Conservation (phyloP, 2,888 invertebrate species). For the Miltochrista miniata region DNA sequence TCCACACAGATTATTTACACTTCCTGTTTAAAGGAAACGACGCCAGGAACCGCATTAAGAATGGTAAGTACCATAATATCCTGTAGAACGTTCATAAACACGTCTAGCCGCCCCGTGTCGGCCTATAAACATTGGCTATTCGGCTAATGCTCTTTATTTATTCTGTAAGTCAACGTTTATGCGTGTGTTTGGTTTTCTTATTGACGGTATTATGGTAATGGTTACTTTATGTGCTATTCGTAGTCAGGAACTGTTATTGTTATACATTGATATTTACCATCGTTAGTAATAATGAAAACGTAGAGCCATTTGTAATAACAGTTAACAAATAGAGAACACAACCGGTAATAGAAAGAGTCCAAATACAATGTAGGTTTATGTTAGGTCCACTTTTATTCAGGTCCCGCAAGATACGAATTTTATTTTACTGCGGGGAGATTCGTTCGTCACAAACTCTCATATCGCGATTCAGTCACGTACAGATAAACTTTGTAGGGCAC, state of each 20-base stretch:
- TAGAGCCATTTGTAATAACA: no score
- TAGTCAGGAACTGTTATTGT: not conserved
- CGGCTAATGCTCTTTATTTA: not conserved
- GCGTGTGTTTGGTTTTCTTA: constrained; percentile 15
- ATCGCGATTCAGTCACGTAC: no score
- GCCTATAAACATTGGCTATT: constrained; percentile 18
- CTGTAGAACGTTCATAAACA: constrained; percentile 25
- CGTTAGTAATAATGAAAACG: not conserved
- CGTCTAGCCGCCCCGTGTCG: constrained; percentile 10
- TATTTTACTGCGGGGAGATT: no score
- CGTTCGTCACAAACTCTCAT: no score
- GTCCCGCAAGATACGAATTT: no score
- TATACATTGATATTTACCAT: not conserved
- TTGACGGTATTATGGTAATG: constrained; percentile 8
- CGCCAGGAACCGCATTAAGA: constrained; percentile 5
- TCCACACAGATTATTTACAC: not conserved
- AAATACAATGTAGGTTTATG: no score
- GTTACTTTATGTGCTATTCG: not conserved
- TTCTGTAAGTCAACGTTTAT: constrained; percentile 3
- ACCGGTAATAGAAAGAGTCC: no score
- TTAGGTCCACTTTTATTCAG: no score
- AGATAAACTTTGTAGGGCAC: no score
- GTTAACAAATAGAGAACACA: no score
- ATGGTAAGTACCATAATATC: constrained; percentile 14
- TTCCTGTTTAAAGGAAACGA: constrained; percentile 2